phyloP scores from a whole-genome alignment of 2,888 invertebrate species.

The Phortica magna region DNA sequence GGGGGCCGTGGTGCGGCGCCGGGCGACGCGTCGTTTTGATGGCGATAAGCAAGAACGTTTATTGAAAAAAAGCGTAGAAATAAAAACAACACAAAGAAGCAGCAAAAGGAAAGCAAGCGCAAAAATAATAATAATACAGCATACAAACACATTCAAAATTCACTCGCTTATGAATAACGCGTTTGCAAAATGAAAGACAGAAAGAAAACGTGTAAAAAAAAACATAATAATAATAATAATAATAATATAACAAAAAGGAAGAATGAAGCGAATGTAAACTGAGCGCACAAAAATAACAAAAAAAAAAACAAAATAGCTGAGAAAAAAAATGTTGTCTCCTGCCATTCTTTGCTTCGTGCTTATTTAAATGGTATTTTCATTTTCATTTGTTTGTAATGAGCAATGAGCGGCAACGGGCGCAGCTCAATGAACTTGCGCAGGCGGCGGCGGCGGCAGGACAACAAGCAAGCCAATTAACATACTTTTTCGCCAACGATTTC shows the following conservation, averaged over 20 bases:
- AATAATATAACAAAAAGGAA: conserved; percentile 11
- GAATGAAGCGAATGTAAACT: not conserved
- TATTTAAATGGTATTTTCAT: conserved; percentile 17
- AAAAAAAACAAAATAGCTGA: not conserved
- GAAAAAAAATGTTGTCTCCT: not conserved
- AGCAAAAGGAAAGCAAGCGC: conserved; percentile 2
- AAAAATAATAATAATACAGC: not conserved
- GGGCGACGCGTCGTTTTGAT: not conserved
- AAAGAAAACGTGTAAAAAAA: no score
- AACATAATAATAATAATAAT: no score
- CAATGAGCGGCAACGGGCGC: not conserved
- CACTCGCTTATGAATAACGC: conserved; percentile 25
- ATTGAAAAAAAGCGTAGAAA: conserved; percentile 10
- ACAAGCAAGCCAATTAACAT: conserved; percentile 48
- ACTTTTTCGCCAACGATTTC: conserved; percentile 51
- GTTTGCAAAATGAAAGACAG: conserved; percentile 7
- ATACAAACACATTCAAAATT: conserved; percentile 15
- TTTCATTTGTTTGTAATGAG: conserved; percentile 35
- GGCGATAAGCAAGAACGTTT: conserved; percentile 2
- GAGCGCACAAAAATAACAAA: no score
- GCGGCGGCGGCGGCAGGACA: not conserved
- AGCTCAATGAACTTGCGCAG: not conserved
- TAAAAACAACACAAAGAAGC: no score
- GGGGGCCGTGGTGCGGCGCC: not conserved
- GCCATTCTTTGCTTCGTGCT: not conserved